Evolutionary conservation across 2,888 invertebrate species (phyloP).

Genomic region (Lycocerus yunnanus): DNA sequence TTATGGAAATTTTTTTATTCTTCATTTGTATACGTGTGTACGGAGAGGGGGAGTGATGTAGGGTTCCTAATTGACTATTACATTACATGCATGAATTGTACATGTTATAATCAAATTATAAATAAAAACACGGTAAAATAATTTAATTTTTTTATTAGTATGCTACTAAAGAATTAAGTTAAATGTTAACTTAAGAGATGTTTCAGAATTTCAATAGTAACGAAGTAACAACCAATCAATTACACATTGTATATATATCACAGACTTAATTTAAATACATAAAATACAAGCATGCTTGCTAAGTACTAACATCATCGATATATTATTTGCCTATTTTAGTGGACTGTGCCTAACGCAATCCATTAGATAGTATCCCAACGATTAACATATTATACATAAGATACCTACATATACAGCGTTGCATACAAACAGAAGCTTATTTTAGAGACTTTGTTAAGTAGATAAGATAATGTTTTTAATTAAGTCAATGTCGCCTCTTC

Average conservation of each 20-base stretch:
- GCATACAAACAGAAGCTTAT: neutral
- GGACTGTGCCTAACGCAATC: no score
- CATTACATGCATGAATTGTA: no score
- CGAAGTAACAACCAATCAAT: neutral
- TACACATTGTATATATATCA: neutral
- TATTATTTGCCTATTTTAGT: no score
- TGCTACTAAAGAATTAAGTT: neutral
- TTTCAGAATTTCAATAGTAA: neutral
- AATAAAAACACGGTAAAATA: neutral
- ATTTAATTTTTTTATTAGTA: neutral
- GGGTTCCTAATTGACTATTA: no score
- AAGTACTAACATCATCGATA: neutral
- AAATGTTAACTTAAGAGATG: neutral
- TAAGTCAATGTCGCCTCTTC: neutral
- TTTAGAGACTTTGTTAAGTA: neutral
- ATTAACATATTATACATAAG: no score
- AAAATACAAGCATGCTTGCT: neutral
- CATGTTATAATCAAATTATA: no score
- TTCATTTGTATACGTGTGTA: no score
- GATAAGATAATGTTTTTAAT: neutral
- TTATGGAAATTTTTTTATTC: no score
- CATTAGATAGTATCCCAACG: no score
- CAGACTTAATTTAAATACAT: neutral
- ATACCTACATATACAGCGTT: no score
- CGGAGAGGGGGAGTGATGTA: no score